These are phyloP conservation scores for Gambusia yucatana DNA, from an alignment of 2,797 vertebrate genomes.

Conservation along the genomic window DNA sequence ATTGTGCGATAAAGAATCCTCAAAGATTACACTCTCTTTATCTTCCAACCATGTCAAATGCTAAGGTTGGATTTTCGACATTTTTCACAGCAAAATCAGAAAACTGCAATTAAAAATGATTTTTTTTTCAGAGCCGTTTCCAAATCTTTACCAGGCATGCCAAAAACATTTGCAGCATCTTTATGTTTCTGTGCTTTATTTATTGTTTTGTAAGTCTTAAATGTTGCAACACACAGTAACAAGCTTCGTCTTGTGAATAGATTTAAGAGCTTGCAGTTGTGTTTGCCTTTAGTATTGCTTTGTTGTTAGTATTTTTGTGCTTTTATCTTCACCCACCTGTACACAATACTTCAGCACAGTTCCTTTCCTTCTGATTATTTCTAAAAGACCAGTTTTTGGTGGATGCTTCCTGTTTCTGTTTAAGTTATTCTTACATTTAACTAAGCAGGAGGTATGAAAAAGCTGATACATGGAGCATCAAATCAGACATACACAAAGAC, in stretches of 20 bases:
- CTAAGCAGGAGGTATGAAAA: neutral
- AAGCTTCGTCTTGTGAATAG: neutral
- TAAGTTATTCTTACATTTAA: neutral
- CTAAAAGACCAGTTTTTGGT: neutral
- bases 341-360: neutral
- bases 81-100: neutral
- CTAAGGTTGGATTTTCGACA: neutral
- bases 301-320: neutral
- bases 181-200: neutral
- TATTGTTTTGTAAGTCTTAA: neutral
- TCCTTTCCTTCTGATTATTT: neutral
- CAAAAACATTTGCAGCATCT: neutral
- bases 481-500: conserved; percentile 19
- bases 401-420: neutral
- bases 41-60: neutral
- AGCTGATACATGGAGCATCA: neutral
- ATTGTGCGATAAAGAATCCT: neutral
- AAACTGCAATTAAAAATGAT: neutral
- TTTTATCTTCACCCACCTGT: neutral
- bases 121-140: neutral
- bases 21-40: neutral
- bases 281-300: neutral
- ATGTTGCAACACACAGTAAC: neutral
- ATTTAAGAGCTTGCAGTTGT: neutral
- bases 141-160: neutral